These are phyloP conservation scores for Halichondria panicea DNA, from an alignment of 37 sponge, comb jelly and placozoan species.

Conservation along the genomic window DNA sequence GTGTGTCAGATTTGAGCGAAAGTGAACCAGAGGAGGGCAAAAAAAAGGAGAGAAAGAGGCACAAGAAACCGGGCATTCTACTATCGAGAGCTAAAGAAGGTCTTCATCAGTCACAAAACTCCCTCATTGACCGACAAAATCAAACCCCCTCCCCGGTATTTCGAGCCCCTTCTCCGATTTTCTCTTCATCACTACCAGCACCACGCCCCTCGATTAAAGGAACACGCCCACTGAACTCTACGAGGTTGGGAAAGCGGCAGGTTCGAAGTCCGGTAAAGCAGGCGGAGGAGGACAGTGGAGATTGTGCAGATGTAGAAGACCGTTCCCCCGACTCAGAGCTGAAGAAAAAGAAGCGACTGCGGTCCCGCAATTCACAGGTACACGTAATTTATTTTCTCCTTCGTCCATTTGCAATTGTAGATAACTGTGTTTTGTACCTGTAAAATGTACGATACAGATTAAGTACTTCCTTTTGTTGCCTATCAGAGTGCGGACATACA, in stretches of 20 bases:
- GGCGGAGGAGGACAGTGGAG: conserved; percentile 56
- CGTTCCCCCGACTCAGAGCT: conserved; percentile 1
- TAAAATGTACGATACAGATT: no score
- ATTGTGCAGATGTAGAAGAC: conserved; percentile 74
- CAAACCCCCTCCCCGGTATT: background rate
- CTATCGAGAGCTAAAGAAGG: no score
- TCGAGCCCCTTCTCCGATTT: conserved; percentile 8
- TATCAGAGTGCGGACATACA: no score
- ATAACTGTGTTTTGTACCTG: no score
- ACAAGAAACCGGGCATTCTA: no score
- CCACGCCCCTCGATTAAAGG: background rate
- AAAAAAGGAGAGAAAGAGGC: conserved; percentile 14
- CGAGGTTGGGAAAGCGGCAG: background rate
- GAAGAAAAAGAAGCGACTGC: conserved; percentile 16
- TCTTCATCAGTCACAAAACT: no score
- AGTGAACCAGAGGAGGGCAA: conserved; percentile 4
- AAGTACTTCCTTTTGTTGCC: no score
- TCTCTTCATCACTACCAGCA: background rate
- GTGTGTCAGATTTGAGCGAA: conserved; percentile 22
- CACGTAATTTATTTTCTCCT: no score
- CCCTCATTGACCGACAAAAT: no score
- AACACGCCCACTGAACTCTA: no score
- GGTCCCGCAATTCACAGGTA: conserved; percentile 31
- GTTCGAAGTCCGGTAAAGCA: background rate
- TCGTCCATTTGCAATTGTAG: no score